Evolutionary conservation across 2,797 vertebrate species (phyloP), one percentile per base, ranked within the genome.

Genomic region (Parauchenoglanis punctatus): DNA sequence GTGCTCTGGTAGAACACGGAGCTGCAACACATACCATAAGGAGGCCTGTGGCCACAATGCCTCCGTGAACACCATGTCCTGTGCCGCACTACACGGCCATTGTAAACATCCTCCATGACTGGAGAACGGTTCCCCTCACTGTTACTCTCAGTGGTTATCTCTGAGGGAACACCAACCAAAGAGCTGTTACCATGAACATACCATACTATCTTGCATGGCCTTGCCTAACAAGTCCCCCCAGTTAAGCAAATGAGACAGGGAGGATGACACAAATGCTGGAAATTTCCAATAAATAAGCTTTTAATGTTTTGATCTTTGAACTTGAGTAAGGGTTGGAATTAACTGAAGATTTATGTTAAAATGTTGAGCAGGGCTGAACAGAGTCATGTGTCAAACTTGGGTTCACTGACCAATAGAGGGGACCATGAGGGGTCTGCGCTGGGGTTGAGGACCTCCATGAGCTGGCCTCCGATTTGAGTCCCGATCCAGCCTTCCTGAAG

Each of bases 131-230:
- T 96, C 93, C 96, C 96, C 95, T 97, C 97, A 96, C 96, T 97
- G 97, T 96, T 97, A 97, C 96, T 96, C 95, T 98, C 97, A 95
- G 96, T 95, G 94, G 97, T 97, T 95, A 97, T 96, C 94, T 97
- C 97, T 97, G 96, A 85, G 93, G 96, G 95, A 95, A 96, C 93
- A 96, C 95, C 95, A 95, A 92, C 94, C 92, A 95, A 91, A 94
- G 73, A 91, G 92, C 91, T 88, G 91, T 92, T 92, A 95, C 90
- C 94, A 92, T 46, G 90, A 86, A 93, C 88, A 91, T 84, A 72
- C 80, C 84, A 77, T 61, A 84, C 40, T 65, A 67, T 31, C 4
- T 44, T 77, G 76, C 65, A 56, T 59, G 75, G 80, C 28, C 54
- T 73, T 85, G 72, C 58, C 83, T 63, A 75, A 81, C 18, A 83